Percentiles rank a stretch among this genome's conserved stretches.
phyloP scores from a whole-genome alignment of 2,797 vertebrate species.

The Fringilla coelebs region DNA sequence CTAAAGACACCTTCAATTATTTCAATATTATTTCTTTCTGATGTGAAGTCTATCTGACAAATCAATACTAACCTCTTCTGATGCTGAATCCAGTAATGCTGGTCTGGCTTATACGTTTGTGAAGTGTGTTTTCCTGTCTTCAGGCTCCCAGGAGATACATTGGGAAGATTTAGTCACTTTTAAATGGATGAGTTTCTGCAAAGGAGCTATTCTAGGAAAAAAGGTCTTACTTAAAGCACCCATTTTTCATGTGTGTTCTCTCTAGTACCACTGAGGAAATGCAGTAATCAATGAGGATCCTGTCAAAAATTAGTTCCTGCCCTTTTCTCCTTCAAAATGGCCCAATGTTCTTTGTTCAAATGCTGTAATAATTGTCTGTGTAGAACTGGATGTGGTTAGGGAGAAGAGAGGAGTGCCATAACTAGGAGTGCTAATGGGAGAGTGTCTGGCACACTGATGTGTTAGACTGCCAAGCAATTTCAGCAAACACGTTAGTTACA shows the following conservation, averaged over 20 bases:
- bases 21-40: neutral
- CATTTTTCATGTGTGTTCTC: neutral
- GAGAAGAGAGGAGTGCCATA: neutral
- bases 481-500: conserved; percentile 35
- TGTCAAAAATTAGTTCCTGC: neutral
- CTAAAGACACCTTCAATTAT: neutral
- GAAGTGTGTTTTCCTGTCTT: neutral
- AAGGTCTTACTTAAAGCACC: neutral
- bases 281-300: neutral
- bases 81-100: neutral
- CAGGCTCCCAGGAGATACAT: neutral
- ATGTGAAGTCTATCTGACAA: neutral
- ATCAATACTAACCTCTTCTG: neutral
- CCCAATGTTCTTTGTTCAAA: neutral
- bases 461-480: conserved; percentile 17
- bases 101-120: neutral
- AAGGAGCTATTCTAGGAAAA: neutral
- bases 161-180: neutral
- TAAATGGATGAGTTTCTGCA: neutral
- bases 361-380: neutral
- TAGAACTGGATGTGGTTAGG: neutral
- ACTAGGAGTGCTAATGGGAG: neutral
- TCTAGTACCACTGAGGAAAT: neutral
- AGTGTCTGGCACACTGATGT: neutral
- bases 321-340: neutral